Evolutionary conservation across 2,888 invertebrate species (phyloP).

Genomic region (Drosophila fulvimacula): DNA sequence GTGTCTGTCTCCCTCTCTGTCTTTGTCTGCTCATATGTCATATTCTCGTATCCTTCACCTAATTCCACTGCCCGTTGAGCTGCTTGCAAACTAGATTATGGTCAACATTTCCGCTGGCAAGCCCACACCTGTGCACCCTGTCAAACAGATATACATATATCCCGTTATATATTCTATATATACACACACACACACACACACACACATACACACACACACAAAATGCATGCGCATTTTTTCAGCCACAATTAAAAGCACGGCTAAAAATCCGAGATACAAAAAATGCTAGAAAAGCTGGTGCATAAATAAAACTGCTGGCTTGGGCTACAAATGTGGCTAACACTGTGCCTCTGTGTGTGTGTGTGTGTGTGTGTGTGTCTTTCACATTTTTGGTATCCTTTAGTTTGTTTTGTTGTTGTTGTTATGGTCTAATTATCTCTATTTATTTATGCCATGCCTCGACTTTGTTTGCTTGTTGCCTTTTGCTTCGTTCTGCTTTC

Average conservation of each 20-base stretch:
- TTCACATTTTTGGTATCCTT: conserved; percentile 37
- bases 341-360: conserved; percentile 5
- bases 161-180: neutral
- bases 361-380: conserved; percentile 11
- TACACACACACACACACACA: neutral
- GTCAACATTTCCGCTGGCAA: conserved; percentile 47
- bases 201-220: neutral
- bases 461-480: conserved; percentile 35
- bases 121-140: neutral
- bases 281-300: neutral
- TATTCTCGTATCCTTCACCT: conserved; percentile 69
- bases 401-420: conserved; percentile 58
- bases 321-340: conserved; percentile 44
- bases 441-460: conserved; percentile 74
- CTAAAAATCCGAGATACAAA: conserved; percentile 5
- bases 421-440: conserved; percentile 81
- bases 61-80: conserved; percentile 53
- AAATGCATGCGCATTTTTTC: conserved; percentile 3
- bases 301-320: conserved; percentile 32
- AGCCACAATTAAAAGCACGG: conserved; percentile 47
- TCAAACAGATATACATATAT: conserved; percentile 14
- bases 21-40: conserved; percentile 9
- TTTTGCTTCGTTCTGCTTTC: conserved; percentile 18
- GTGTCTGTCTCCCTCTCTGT: accelerated
- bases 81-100: conserved; percentile 63